phyloP scores from a whole-genome alignment of 2,797 vertebrate species.

The Apogon hyalosoma region DNA sequence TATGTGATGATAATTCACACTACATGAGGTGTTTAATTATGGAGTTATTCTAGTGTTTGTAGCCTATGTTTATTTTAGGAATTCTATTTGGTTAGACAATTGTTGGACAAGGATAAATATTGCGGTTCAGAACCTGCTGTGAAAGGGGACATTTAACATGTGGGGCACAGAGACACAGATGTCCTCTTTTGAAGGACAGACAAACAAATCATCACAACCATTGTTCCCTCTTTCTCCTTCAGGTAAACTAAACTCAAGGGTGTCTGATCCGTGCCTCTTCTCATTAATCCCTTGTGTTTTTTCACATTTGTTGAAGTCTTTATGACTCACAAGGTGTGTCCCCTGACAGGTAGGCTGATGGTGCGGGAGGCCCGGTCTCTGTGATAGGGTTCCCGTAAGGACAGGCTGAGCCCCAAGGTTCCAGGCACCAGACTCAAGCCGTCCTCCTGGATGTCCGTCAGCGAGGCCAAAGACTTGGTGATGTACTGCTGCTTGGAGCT shows the following conservation, averaged over 20 bases:
- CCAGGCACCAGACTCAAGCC: constrained; percentile 75
- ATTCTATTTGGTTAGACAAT: not conserved
- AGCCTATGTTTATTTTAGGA: not conserved
- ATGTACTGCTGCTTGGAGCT: constrained; percentile 86
- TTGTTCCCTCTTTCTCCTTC: not conserved
- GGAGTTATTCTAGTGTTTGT: not conserved
- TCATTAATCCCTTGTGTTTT: not conserved
- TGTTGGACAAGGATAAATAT: not conserved
- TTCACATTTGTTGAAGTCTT: not conserved
- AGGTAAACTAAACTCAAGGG: not conserved
- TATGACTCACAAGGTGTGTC: constrained; percentile 95
- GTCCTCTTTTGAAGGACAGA: constrained; percentile 9
- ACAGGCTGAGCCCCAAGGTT: constrained; percentile 81
- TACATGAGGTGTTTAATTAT: constrained; percentile 3
- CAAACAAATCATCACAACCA: not conserved
- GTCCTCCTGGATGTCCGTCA: constrained; percentile 95
- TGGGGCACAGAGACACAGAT: not conserved
- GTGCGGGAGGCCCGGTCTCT: constrained; percentile 91
- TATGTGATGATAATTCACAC: constrained; percentile 3
- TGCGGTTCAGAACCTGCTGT: not conserved
- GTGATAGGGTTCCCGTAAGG: constrained; percentile 86
- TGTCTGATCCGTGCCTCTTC: not conserved
- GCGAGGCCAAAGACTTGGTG: constrained; percentile 95
- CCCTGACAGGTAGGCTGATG: constrained; percentile 92
- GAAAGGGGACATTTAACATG: not conserved